A percentile compares a stretch with the other conserved stretches of the same genome.
Evolutionary conservation across 2,888 invertebrate species (phyloP).

Genomic region (Conops quadrifasciatus): DNA sequence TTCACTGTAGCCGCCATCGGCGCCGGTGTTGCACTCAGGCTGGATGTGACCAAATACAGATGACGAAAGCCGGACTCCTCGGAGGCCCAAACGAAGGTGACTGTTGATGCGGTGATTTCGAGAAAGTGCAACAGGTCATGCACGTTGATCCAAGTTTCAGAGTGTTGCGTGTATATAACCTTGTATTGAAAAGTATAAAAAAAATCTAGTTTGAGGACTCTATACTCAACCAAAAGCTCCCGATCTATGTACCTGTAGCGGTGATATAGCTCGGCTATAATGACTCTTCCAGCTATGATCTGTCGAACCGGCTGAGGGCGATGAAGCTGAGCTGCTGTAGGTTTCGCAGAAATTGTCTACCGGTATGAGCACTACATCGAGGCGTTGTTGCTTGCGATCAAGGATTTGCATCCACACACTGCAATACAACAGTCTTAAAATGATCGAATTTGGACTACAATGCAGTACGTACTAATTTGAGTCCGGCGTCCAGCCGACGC

Average conservation of each 20-base stretch:
- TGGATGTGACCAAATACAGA: slow-evolving; percentile 80
- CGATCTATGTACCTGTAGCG: slow-evolving; percentile 54
- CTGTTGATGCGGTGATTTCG: slow-evolving; percentile 63
- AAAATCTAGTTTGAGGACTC: neutral
- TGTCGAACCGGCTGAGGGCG: slow-evolving; percentile 62
- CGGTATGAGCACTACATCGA: slow-evolving; percentile 85
- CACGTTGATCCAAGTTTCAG: slow-evolving; percentile 92
- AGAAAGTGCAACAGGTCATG: slow-evolving; percentile 90
- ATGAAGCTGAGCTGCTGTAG: slow-evolving; percentile 64
- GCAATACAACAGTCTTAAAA: slow-evolving; percentile 48
- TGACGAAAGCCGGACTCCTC: slow-evolving; percentile 92
- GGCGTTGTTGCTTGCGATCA: slow-evolving; percentile 84
- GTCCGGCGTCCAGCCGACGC: slow-evolving; percentile 95
- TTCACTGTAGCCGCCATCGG: slow-evolving; percentile 59
- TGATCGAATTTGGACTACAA: neutral
- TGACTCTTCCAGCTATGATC: slow-evolving; percentile 65
- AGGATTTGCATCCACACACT: slow-evolving; percentile 94
- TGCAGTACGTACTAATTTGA: slow-evolving; percentile 79
- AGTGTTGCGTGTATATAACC: slow-evolving; percentile 66
- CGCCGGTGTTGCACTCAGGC: slow-evolving; percentile 61
- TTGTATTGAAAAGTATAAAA: slow-evolving; percentile 40
- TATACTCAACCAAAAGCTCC: neutral
- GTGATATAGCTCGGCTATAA: slow-evolving; percentile 59
- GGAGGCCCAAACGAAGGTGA: slow-evolving; percentile 88
- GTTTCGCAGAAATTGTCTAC: slow-evolving; percentile 75